Conservation (phyloP, 2,888 invertebrate genomes). For the Cephus rjabovi region DNA sequence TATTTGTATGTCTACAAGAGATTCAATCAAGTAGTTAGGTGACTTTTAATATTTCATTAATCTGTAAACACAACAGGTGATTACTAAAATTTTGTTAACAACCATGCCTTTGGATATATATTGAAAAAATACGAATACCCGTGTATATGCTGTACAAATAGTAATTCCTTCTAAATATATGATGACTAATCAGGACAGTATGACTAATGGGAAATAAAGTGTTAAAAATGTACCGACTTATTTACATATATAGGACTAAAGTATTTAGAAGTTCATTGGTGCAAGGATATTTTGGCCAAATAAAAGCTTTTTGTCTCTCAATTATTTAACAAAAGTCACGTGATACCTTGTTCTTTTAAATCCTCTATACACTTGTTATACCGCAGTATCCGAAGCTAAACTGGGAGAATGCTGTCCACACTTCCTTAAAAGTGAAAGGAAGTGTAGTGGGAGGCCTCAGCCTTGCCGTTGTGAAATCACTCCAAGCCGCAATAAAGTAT, state of each 20-base stretch:
- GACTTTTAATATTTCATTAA: background rate
- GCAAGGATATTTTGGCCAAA: background rate
- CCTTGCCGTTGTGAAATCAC: background rate
- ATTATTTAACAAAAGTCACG: background rate
- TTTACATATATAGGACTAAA: background rate
- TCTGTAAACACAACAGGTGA: background rate
- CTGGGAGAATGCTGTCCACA: constrained; percentile 25
- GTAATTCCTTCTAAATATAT: background rate
- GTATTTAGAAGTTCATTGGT: background rate
- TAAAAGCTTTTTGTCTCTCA: background rate
- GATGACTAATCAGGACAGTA: background rate
- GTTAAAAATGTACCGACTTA: background rate
- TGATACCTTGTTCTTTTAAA: background rate
- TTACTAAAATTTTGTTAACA: no score
- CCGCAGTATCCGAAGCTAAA: constrained; percentile 12
- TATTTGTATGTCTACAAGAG: background rate
- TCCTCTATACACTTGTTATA: constrained; percentile 19
- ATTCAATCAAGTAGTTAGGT: background rate
- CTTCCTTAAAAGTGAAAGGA: constrained; percentile 45
- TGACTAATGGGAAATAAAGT: background rate
- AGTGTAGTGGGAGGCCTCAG: constrained; percentile 2
- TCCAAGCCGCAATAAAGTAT: background rate
- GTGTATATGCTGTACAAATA: background rate
- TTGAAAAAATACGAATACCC: no score
- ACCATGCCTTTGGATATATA: no score